These are phyloP conservation scores for Bursaphelenchus okinawaensis DNA, from an alignment of 2,888 invertebrate species.

Conservation along the genomic window DNA sequence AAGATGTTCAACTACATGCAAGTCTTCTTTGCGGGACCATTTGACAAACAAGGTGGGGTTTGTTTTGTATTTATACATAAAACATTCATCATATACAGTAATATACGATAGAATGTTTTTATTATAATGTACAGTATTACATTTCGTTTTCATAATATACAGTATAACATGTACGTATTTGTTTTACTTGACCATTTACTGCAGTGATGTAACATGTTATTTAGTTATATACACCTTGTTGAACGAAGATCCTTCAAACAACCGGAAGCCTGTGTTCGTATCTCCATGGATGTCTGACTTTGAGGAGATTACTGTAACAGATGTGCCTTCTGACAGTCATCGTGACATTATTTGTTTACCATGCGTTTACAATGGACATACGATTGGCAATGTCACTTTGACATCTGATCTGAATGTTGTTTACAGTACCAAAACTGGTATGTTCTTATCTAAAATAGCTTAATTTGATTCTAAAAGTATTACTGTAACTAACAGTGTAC, in stretches of 20 bases:
- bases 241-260: neutral
- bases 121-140: too few relatives aligned
- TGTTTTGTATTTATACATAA: too few relatives aligned
- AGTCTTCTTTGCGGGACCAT: neutral
- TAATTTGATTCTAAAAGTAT: neutral
- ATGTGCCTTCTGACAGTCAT: neutral
- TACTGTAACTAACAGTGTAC: too few relatives aligned
- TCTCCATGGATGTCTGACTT: neutral
- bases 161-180: too few relatives aligned
- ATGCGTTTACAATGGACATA: neutral
- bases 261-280: neutral
- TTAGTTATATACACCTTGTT: too few relatives aligned
- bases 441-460: neutral
- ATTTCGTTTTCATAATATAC: too few relatives aligned
- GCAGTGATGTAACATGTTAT: too few relatives aligned
- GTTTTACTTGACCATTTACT: too few relatives aligned
- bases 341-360: neutral
- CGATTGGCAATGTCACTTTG: neutral
- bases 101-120: too few relatives aligned
- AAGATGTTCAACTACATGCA: neutral
- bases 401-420: neutral
- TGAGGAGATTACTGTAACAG: neutral
- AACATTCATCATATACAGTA: too few relatives aligned
- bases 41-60: neutral
- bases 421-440: neutral